Base-by-base conservation (phyloP, 2,888 invertebrate genomes). In the Pheosia tremula region DNA sequence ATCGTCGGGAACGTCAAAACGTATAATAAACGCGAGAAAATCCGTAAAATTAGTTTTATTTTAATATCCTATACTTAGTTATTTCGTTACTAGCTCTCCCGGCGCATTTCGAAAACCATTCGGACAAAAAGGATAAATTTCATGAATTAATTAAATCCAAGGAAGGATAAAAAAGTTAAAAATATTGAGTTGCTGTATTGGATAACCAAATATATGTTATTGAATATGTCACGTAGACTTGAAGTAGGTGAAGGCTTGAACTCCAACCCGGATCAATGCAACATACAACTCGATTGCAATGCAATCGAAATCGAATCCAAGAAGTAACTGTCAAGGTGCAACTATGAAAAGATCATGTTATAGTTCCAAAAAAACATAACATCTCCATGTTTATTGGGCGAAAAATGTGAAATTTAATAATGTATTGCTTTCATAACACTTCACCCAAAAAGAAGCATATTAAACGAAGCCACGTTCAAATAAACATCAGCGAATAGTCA, bases 271-370 rank as follows among this genome's bases (percentile, higher is more conserved):
- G 50, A 24, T 50, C 50, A 7, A 50, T 24, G 6, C 50, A 4
- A 13, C 2, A 47, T 24, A 8, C 50, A 50, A 50, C 24, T 24
- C 50, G 24, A 50, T 50, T 9, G 8, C 4, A 47, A 47, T 3
- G 47, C n/a, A 47, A 47, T 47, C n/a, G 50, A 50, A 50, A 50
- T 50, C 53, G 37, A 53, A 53, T 53, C 37, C 37, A 37, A 36
- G 50, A 24, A 13, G 50, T 50, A 10, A 53, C 53, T 53, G 53
- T 53, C 53, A 53, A 37, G 8, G 7, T 3, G 50, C 1, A 37
- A 37, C 53, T 53, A 37, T 38, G 53, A 53, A 53, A 53, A 53
- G 10, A 36, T 11, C 36, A 53, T 4, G 9, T 53, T 53, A 37
- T 53, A 53, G 36, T 38, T 37, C 4, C 37, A 53, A 37, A 53